phyloP scores from a whole-genome alignment of 2,888 invertebrate species.

The Carterocephalus palaemon region DNA sequence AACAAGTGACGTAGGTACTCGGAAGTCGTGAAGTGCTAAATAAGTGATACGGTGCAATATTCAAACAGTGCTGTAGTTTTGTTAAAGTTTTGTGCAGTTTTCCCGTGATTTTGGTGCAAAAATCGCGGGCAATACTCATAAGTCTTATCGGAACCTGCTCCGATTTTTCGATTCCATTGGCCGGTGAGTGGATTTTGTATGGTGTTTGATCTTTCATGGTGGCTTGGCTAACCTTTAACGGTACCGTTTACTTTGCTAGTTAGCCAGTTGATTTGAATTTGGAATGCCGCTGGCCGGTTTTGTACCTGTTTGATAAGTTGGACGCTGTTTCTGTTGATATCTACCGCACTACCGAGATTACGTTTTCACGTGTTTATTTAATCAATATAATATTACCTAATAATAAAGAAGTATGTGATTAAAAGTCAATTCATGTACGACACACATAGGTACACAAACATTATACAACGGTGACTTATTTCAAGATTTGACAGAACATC shows the following conservation, averaged over 20 bases:
- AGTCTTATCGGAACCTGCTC: conserved; percentile 63
- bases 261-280: conserved; percentile 28
- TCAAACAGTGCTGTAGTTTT: conserved; percentile 40
- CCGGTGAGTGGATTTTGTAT: conserved; percentile 53
- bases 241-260: conserved; percentile 30
- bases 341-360: neutral
- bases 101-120: conserved; percentile 59
- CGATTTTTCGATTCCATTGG: conserved; percentile 59
- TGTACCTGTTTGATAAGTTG: conserved; percentile 20
- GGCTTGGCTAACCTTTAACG: conserved; percentile 41
- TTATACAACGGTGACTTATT: too few relatives aligned
- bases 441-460: neutral
- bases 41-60: conserved; percentile 46
- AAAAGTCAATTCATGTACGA: neutral
- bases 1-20: conserved; percentile 38
- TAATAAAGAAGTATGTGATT: too few relatives aligned
- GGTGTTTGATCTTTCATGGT: conserved; percentile 54
- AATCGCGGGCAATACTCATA: conserved; percentile 65
- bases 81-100: conserved; percentile 46
- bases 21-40: conserved; percentile 53
- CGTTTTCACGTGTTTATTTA: neutral
- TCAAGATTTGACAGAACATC: too few relatives aligned
- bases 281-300: conserved; percentile 24
- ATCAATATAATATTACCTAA: too few relatives aligned
- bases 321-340: neutral